Base-by-base conservation (phyloP, 92 coral and sea anemone species). In the Palythoa grandiflora region DNA sequence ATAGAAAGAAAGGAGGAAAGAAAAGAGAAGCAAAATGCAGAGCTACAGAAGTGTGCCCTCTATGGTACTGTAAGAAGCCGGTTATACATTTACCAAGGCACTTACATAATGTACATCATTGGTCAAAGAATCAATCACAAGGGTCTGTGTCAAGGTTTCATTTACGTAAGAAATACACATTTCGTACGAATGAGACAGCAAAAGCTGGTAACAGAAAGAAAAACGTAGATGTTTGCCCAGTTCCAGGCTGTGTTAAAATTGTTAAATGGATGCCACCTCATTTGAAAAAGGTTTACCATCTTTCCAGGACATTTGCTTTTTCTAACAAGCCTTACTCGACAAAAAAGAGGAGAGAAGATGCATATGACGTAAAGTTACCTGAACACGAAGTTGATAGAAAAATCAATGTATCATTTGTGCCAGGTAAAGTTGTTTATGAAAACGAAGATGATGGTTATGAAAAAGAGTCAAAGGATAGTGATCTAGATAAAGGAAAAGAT, bases 61-160 rank as follows among this genome's bases (percentile, higher is more conserved):
- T 77, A 6, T 38, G n/a, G 40, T 53, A 77, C 81, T 77, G 81
- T 77, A 28, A 21, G 81, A 19, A 51, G 61, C 39, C 13, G n/a
- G 81, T 77, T 77, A 54, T 77, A 19, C 81, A 77, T 52, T 44
- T 77, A 77, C 81, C 81, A 53, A 77, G 81, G 66, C 81, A 77
- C 65, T 52, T 77, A 77, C 65, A 19, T 8, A 19, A 6, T 9
- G 66, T 77, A 9, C 66, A 52, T 51, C 20, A 53, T 12, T 77
- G 44, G 81, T 1, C 81, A 77, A 77, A 52, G 38, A 77, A 52
- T 52, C 44, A 83, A 83, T 78, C 78, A 74, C 79, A 50, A 39
- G 79, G 21, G 54, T 44, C 79, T 16, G 79, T 77, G 63, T 51
- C 63, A 77, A 12, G 83, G 61, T 77, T 53, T 35, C 66, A 77